These are phyloP conservation scores for Nipponacmea schrenckii DNA, from an alignment of 2,888 invertebrate species.

Conservation along the genomic window DNA sequence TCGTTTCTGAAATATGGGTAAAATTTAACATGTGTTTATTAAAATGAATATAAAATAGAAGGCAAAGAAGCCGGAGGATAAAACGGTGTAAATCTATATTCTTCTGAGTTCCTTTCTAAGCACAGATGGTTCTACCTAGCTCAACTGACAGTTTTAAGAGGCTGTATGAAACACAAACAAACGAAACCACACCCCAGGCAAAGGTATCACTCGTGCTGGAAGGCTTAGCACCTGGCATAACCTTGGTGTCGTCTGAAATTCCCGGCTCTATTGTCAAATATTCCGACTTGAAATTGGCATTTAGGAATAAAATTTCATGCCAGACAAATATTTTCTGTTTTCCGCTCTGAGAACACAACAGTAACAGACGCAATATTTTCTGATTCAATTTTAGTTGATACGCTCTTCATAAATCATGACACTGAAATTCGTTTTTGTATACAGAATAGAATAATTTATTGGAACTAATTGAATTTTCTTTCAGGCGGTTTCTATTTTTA, in stretches of 20 bases:
- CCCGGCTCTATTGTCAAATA: neutral
- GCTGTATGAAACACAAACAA: slow-evolving; percentile 1
- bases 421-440: too few relatives aligned
- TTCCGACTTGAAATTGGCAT: too few relatives aligned
- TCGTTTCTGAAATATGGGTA: too few relatives aligned
- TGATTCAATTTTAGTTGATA: too few relatives aligned
- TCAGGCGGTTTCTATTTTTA: too few relatives aligned
- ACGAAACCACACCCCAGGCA: slow-evolving; percentile 4
- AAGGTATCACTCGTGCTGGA: neutral
- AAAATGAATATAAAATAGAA: neutral
- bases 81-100: neutral
- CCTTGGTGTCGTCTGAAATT: neutral
- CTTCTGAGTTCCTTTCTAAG: neutral
- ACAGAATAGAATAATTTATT: too few relatives aligned
- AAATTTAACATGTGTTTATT: neutral
- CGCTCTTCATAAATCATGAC: too few relatives aligned
- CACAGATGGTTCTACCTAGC: neutral
- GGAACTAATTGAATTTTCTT: too few relatives aligned
- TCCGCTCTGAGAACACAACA: too few relatives aligned
- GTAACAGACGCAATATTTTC: too few relatives aligned
- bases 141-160: neutral
- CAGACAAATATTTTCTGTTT: too few relatives aligned
- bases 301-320: too few relatives aligned
- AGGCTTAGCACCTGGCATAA: slow-evolving; percentile 8
- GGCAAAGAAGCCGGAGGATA: neutral